Conservation (phyloP, 2,797 vertebrate species). For the Pygocentrus nattereri region DNA sequence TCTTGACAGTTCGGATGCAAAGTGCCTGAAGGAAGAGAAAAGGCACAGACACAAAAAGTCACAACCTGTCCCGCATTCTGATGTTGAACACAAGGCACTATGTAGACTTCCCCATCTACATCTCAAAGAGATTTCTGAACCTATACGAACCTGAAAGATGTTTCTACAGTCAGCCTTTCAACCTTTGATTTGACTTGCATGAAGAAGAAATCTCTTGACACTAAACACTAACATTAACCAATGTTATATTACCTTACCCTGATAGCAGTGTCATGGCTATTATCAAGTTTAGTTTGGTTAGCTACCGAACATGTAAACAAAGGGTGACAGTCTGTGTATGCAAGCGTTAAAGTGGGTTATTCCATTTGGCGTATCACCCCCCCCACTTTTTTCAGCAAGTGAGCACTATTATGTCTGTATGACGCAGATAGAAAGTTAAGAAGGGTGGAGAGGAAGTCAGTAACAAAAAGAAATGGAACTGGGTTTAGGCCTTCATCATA, state of each 20-base stretch:
- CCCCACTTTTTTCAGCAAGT: neutral
- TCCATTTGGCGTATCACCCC: neutral
- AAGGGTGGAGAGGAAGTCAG: neutral
- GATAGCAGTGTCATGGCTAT: no score
- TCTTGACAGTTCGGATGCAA: slow-evolving; percentile 99
- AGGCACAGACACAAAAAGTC: neutral
- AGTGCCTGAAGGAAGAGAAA: slow-evolving; percentile 82
- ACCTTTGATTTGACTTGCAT: no score
- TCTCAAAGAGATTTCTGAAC: no score
- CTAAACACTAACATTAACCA: no score
- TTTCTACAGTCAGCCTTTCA: neutral
- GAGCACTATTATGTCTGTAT: neutral
- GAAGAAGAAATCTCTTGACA: no score
- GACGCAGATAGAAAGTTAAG: neutral
- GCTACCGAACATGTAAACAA: neutral
- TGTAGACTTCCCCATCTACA: neutral
- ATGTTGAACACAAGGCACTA: neutral
- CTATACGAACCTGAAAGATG: neutral
- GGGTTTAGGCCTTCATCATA: neutral
- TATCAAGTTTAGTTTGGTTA: no score
- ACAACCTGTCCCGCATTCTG: neutral
- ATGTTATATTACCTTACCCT: no score
- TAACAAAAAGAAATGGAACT: neutral
- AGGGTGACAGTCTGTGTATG: neutral
- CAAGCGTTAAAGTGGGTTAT: neutral